These are phyloP conservation scores for Carettochelys insculpta DNA, from an alignment of 2,113 vertebrate species.

Conservation along the genomic window DNA sequence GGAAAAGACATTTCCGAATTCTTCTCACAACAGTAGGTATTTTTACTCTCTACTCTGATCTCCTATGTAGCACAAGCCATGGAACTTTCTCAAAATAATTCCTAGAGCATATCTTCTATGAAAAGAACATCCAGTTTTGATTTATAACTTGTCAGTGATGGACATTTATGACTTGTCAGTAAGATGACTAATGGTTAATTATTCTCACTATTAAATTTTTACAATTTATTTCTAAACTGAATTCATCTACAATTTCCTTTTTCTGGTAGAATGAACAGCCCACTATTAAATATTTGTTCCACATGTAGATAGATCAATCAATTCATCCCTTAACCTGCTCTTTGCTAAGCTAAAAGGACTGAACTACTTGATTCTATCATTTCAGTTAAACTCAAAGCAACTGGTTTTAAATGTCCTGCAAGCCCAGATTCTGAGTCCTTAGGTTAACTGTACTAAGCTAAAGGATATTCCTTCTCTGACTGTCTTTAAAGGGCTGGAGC, in stretches of 20 bases:
- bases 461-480: neutral
- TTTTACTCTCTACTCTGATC: neutral
- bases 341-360: neutral
- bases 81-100: neutral
- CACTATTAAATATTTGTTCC: neutral
- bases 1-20: neutral
- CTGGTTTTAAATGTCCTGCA: fast-evolving
- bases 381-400: neutral
- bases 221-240: neutral
- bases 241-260: neutral
- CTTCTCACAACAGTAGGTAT: neutral
- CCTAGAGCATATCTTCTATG: neutral
- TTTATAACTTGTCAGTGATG: neutral
- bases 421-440: neutral
- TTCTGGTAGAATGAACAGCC: neutral
- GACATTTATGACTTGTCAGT: too few species aligned
- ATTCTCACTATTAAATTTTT: neutral
- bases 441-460: neutral
- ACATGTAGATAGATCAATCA: neutral
- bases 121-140: neutral
- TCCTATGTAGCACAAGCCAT: neutral
- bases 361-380: neutral
- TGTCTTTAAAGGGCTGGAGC: neutral
- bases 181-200: neutral
- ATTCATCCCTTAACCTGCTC: neutral